Conservation (phyloP, 1,140 invertebrate genomes). For the Pogonomyrmex californicus region DNA sequence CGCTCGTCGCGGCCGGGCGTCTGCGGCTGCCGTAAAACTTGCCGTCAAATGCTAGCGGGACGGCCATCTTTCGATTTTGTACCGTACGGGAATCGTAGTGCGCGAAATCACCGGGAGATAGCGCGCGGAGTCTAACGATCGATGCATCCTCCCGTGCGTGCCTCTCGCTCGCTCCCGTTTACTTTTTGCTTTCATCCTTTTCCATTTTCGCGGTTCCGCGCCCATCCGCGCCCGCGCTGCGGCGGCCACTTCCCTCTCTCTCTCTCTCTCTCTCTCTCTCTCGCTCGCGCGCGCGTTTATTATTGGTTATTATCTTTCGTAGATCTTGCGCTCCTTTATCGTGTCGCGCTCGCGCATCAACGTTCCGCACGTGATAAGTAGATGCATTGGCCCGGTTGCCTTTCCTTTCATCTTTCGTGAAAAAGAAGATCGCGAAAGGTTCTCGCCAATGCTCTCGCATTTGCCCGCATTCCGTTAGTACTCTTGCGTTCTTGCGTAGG, state of each 20-base stretch:
- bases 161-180: not conserved
- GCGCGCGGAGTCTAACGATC: slow-evolving; percentile 66
- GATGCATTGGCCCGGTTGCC: too few species aligned
- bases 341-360: slow-evolving; percentile 23
- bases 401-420: not conserved
- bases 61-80: slow-evolving; percentile 77
- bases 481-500: not conserved
- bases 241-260: too few species aligned
- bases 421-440: not conserved
- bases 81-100: slow-evolving; percentile 59
- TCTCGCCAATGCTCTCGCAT: too few species aligned
- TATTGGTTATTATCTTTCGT: slow-evolving; percentile 44
- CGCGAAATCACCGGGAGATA: slow-evolving; percentile 70
- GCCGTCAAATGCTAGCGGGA: slow-evolving; percentile 73
- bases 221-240: not conserved
- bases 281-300: slow-evolving; percentile 9
- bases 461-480: not conserved
- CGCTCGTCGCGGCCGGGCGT: slow-evolving; percentile 12
- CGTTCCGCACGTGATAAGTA: slow-evolving; percentile 1
- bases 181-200: too few species aligned
- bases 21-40: slow-evolving; percentile 62
- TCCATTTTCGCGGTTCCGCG: not conserved
- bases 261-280: not conserved
- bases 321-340: slow-evolving; percentile 42
- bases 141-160: slow-evolving; percentile 55